These are phyloP conservation scores for Agrochola lychnidis DNA, from an alignment of 2,888 invertebrate species.

Conservation along the genomic window DNA sequence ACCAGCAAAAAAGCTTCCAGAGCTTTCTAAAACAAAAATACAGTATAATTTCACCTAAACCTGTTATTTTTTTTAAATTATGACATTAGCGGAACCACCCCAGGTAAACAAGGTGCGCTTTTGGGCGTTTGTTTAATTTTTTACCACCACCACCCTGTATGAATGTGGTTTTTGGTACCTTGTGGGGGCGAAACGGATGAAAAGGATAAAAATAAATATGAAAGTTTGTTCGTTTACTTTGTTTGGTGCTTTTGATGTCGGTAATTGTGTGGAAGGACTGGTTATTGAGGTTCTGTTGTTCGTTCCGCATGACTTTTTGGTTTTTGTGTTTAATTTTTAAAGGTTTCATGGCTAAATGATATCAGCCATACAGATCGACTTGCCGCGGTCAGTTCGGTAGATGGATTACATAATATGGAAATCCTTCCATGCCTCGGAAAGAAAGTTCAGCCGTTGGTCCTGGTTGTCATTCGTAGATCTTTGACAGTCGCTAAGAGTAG, in stretches of 20 bases:
- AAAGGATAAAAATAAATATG: conserved; percentile 42
- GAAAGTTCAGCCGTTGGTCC: too few species aligned
- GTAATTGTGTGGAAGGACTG: conserved; percentile 1
- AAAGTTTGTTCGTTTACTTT: conserved; percentile 39
- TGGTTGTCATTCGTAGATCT: too few species aligned
- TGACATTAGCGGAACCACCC: conserved; percentile 34
- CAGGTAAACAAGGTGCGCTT: conserved; percentile 28
- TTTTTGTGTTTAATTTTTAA: background rate
- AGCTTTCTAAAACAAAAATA: conserved; percentile 36
- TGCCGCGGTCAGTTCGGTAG: too few species aligned
- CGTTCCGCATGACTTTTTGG: background rate
- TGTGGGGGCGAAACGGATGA: conserved; percentile 37
- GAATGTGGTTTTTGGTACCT: conserved; percentile 53
- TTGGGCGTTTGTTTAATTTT: conserved; percentile 42
- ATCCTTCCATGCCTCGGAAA: too few species aligned
- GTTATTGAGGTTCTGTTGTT: background rate
- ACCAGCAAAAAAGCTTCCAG: background rate
- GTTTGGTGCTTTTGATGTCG: conserved; percentile 27
- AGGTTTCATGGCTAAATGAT: background rate
- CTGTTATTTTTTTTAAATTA: conserved; percentile 51
- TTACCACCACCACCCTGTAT: conserved; percentile 33
- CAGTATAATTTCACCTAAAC: conserved; percentile 17
- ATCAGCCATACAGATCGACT: too few species aligned
- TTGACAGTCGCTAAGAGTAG: too few species aligned
- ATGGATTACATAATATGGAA: too few species aligned